Base-by-base conservation (phyloP, 2,888 invertebrate genomes). In the Petrophora chlorosata region DNA sequence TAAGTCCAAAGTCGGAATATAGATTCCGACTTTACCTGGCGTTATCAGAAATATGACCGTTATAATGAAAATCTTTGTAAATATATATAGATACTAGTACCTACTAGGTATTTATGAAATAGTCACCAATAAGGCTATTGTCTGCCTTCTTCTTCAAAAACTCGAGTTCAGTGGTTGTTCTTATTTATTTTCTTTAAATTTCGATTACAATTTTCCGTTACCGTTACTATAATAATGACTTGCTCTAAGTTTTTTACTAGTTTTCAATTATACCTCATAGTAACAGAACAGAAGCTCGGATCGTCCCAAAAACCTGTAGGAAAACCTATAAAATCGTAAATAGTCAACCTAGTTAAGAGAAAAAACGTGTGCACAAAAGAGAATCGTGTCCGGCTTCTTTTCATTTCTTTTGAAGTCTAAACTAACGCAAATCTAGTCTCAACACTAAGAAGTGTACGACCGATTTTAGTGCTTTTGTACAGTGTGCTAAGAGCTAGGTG, bases 401-500 rank as follows among this genome's bases (percentile, higher is more conserved):
- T 3, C 2, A 13, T 50, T 43, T 34, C 35, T 38, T 42, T 43
- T 30, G 38, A 38, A 22, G 42, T 26, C 32, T 32, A 48, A 38
- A 41, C 23, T 35, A 19, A 14, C 17, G 12, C 7, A 12, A 8
- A 13, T 7, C 36, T 9, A 5, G 22, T 22, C 17, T 34, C 13
- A 12, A 22, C 33, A 3, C 12, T 19, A n/a, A n/a, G n/a, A n/a
- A 25, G 9, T 9, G 28, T 7, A 8, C n/a, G 17, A 23, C 29
- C 40, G 44, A 59, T 53, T 53, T 56, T 39, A 43, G 52, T 50
- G 12, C 38, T 47, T 50, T 15, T 34, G 38, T 28, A 30, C 9
- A 13, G 22, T 5, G 34, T 14, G 13, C 15, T 51, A 45, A 41
- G 50, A 52, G 35, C 36, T 29, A 28, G 28, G 33, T 43, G 14